A percentile compares a stretch with the other conserved stretches of the same genome.
Conservation (phyloP, 2,113 vertebrate genomes). For the Megalops atlanticus region DNA sequence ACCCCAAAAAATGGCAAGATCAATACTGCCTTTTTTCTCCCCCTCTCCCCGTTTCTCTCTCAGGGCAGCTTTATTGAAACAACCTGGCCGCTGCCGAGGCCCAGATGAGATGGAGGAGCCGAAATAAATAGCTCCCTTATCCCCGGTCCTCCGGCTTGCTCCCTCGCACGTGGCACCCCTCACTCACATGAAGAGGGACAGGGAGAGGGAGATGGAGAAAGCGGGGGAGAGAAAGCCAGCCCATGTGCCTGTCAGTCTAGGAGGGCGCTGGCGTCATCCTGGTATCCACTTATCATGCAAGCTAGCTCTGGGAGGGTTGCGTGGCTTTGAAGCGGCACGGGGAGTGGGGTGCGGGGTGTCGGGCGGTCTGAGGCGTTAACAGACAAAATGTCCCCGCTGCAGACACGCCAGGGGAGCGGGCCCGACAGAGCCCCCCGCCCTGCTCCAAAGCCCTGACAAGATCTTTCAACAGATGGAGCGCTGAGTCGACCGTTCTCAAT, state of each 20-base stretch:
- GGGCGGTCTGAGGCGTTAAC: conserved; percentile 17
- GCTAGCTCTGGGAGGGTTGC: not conserved
- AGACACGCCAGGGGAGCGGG: not conserved
- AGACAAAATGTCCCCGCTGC: conserved; percentile 21
- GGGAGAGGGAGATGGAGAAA: not conserved
- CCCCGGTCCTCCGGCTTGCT: not conserved
- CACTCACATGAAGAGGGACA: not conserved
- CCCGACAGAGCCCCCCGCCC: not conserved
- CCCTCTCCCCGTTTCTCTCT: not conserved
- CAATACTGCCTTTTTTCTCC: not conserved
- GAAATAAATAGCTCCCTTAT: not conserved
- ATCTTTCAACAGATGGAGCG: conserved; percentile 14
- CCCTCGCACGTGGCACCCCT: not conserved
- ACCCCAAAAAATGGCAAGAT: not conserved
- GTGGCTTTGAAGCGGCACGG: conserved; percentile 29
- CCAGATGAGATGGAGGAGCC: not conserved
- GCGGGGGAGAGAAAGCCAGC: not conserved
- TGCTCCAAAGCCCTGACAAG: not conserved
- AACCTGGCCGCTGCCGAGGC: conserved; percentile 4
- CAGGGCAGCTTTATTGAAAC: conserved; percentile 34
- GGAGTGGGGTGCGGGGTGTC: not conserved
- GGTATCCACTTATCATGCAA: conserved; percentile 21
- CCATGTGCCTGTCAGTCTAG: conserved; percentile 6
- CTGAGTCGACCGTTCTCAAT: not conserved
- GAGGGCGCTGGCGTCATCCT: not conserved